Evolutionary conservation across 2,797 vertebrate species (phyloP).

Genomic region (Tarsius wallacei): DNA sequence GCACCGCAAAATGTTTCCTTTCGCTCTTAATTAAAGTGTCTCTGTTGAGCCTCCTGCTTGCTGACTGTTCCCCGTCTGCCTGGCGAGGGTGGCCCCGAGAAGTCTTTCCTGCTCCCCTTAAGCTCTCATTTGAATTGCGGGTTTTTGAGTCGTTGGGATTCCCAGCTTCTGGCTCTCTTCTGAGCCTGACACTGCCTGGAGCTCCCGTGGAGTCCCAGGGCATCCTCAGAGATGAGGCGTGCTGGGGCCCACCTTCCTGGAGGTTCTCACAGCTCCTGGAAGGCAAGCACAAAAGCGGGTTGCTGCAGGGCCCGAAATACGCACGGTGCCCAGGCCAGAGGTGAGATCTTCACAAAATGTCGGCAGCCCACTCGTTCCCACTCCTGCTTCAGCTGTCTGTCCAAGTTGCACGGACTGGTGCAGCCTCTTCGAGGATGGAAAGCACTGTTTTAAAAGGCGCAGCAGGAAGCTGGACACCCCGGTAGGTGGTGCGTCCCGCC

Average conservation of each 20-base stretch:
- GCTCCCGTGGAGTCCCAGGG: background rate
- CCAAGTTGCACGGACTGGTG: background rate
- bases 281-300: background rate
- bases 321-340: background rate
- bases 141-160: too few relatives aligned
- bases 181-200: background rate
- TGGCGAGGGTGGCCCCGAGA: background rate
- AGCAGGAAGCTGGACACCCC: background rate
- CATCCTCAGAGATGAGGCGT: background rate
- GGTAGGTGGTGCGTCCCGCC: background rate
- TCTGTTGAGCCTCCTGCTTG: constrained; percentile 32
- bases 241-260: background rate
- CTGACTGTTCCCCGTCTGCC: constrained; percentile 47
- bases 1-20: background rate
- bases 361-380: background rate
- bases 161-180: background rate
- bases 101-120: too few relatives aligned
- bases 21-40: background rate
- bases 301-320: background rate
- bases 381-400: background rate
- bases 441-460: background rate
- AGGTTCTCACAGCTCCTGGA: background rate
- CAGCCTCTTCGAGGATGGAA: background rate
- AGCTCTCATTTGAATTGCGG: too few relatives aligned
- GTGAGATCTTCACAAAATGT: background rate